phyloP scores from a whole-genome alignment of 2,113 vertebrate genomes.

The Chroicocephalus ridibundus region DNA sequence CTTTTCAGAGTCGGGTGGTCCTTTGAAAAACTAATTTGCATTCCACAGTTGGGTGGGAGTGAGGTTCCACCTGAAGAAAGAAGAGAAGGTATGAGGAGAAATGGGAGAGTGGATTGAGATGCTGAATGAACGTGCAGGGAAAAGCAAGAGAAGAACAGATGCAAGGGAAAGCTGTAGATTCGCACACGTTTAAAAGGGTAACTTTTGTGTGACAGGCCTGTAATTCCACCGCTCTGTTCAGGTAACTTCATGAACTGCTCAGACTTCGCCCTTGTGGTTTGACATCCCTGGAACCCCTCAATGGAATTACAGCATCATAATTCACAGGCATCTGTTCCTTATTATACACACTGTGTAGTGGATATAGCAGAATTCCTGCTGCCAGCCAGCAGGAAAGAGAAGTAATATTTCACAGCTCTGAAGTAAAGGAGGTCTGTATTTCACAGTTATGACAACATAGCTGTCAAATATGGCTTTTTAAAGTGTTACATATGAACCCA shows the following conservation, averaged over 20 bases:
- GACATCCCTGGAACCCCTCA: slow-evolving; percentile 3
- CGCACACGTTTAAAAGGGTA: background rate
- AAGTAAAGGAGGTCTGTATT: slow-evolving; percentile 9
- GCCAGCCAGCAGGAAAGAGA: slow-evolving; percentile 24
- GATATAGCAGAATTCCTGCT: slow-evolving; percentile 16
- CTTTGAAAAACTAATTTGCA: background rate
- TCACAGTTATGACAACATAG: slow-evolving; percentile 22
- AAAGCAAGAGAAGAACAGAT: background rate
- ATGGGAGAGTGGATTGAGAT: background rate
- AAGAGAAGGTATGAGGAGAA: background rate
- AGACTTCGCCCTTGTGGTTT: background rate
- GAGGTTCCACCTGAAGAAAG: background rate
- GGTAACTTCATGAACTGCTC: background rate
- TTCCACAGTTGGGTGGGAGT: background rate
- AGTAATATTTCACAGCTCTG: slow-evolving; percentile 10
- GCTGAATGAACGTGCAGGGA: background rate
- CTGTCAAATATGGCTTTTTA: slow-evolving; percentile 20
- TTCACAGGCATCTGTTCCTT: slow-evolving; percentile 8
- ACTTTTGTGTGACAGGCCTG: background rate
- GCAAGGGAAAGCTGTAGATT: background rate
- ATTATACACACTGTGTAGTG: background rate
- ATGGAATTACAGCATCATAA: slow-evolving; percentile 6
- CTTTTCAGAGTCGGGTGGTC: background rate
- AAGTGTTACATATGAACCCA: slow-evolving; percentile 19
- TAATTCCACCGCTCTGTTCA: background rate